These are phyloP conservation scores for Noturus placidus DNA, from an alignment of 2,113 vertebrate genomes.

Conservation along the genomic window DNA sequence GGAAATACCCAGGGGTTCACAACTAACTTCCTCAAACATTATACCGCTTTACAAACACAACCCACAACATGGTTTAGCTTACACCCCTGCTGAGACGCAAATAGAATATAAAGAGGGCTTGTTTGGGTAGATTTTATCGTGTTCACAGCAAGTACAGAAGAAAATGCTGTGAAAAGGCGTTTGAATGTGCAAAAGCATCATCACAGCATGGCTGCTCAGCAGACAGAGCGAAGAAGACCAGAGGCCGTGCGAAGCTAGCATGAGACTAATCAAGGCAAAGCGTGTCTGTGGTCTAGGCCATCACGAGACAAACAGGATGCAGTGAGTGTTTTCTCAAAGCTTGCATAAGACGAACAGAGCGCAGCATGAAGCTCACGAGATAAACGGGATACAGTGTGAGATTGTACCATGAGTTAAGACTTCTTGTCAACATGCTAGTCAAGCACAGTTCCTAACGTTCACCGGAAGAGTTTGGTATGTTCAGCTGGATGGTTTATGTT, in stretches of 20 bases:
- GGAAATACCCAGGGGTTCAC: slow-evolving; percentile 29
- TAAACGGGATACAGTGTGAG: slow-evolving; percentile 18
- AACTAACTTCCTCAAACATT: slow-evolving; percentile 30
- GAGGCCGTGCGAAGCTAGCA: background rate
- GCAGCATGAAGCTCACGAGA: background rate
- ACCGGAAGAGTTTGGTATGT: background rate
- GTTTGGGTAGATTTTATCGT: slow-evolving; percentile 4
- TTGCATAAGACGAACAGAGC: background rate
- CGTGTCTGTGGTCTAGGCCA: background rate
- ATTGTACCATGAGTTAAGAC: background rate
- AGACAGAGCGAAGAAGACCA: background rate
- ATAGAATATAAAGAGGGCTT: background rate
- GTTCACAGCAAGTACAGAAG: slow-evolving; percentile 5
- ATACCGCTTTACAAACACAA: slow-evolving; percentile 4
- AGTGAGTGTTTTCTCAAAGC: background rate
- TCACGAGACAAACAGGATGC: slow-evolving; percentile 1
- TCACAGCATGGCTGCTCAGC: slow-evolving; percentile 13
- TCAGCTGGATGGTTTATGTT: background rate
- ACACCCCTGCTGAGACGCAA: slow-evolving; percentile 18
- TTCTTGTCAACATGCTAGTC: background rate
- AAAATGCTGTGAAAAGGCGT: slow-evolving; percentile 15
- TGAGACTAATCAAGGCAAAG: slow-evolving; percentile 2
- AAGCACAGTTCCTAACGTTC: background rate
- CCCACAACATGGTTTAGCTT: background rate
- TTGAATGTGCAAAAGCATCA: slow-evolving; percentile 1